Evolutionary conservation across 1,140 invertebrate genomes (phyloP).

Genomic region (Euborellia annulipes): DNA sequence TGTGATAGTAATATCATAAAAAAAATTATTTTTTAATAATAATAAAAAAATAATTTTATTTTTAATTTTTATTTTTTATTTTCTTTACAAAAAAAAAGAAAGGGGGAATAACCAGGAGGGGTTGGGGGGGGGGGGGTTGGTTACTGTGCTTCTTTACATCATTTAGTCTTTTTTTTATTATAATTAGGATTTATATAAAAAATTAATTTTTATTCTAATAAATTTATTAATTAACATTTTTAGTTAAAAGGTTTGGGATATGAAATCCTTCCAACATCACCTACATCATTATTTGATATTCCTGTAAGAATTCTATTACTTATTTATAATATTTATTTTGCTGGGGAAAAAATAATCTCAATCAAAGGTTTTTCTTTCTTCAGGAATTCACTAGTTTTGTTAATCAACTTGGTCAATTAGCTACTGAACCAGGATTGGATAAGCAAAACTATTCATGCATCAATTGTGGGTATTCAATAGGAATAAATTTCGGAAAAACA

Average conservation of each 20-base stretch:
- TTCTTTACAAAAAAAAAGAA: too few relatives aligned
- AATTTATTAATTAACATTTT: slow-evolving; percentile 2
- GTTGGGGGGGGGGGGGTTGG: too few relatives aligned
- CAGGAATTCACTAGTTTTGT: slow-evolving; percentile 30
- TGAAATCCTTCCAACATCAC: slow-evolving; percentile 33
- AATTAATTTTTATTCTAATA: not conserved
- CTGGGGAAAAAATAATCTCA: too few relatives aligned
- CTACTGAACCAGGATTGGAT: slow-evolving; percentile 69
- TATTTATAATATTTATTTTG: too few relatives aligned
- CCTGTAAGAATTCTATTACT: slow-evolving; percentile 12
- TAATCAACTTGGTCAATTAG: slow-evolving; percentile 47
- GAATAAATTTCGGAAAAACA: slow-evolving; percentile 50
- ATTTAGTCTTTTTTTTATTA: too few relatives aligned
- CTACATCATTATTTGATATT: slow-evolving; percentile 28
- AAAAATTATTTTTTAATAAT: too few relatives aligned
- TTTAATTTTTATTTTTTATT: too few relatives aligned
- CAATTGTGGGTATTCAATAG: slow-evolving; percentile 58
- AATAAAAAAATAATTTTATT: too few relatives aligned
- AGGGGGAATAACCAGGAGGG: too few relatives aligned
- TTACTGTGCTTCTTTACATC: too few relatives aligned
- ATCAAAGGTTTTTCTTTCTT: not conserved
- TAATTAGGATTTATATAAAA: too few relatives aligned
- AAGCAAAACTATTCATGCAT: slow-evolving; percentile 74
- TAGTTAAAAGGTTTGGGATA: slow-evolving; percentile 33
- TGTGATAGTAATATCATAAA: too few relatives aligned